Conservation (phyloP, 2,797 vertebrate species). For the Parotocinclus haroldoi region DNA sequence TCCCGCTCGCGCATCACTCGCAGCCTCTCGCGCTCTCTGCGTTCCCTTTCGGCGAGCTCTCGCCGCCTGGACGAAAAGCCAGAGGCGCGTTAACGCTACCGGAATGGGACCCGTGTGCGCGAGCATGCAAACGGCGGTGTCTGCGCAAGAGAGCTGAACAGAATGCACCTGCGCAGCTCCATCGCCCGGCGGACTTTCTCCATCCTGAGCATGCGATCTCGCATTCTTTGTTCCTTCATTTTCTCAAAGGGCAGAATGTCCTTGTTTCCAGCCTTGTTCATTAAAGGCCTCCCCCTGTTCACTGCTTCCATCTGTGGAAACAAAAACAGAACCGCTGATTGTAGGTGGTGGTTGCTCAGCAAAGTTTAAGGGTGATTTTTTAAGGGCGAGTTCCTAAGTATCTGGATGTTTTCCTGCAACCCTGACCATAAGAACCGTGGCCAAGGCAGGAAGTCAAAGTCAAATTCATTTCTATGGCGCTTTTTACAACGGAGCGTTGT, state of each 20-base stretch:
- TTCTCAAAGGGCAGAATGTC: slow-evolving; percentile 95
- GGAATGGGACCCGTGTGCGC: no score
- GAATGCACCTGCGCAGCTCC: slow-evolving; percentile 84
- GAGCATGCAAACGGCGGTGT: neutral
- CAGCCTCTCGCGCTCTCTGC: slow-evolving; percentile 87
- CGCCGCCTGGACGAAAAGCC: slow-evolving; percentile 72
- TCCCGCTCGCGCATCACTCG: slow-evolving; percentile 76
- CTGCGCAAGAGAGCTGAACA: neutral
- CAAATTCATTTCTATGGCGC: no score
- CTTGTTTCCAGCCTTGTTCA: slow-evolving; percentile 62
- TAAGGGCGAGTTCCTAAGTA: no score
- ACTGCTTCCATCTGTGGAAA: slow-evolving; percentile 75
- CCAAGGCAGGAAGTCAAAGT: no score
- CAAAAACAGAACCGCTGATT: no score
- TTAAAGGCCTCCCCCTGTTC: slow-evolving; percentile 59
- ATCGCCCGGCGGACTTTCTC: slow-evolving; percentile 86
- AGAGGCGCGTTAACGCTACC: neutral
- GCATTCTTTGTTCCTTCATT: slow-evolving; percentile 92
- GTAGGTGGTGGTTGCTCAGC: no score
- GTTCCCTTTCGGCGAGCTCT: slow-evolving; percentile 64
- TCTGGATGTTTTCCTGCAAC: no score
- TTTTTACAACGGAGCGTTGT: no score
- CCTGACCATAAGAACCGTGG: no score
- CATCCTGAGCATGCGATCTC: slow-evolving; percentile 84
- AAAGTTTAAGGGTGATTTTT: no score